Evolutionary conservation across 2,888 invertebrate species (phyloP), one percentile per base, ranked within the genome.

Genomic region (Eutolmus rufibarbis): DNA sequence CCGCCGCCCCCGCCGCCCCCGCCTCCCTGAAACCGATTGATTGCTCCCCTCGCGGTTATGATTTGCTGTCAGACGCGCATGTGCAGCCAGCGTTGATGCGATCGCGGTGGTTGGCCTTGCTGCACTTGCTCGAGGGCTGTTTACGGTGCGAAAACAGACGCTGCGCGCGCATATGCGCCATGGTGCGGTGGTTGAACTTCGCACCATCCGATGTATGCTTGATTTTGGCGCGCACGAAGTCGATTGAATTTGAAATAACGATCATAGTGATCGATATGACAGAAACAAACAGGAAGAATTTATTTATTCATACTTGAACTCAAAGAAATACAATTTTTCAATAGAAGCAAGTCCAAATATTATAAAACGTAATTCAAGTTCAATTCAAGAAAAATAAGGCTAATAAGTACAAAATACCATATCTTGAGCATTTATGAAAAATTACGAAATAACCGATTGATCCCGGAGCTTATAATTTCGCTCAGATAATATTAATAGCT

Each of bases 41-140:
- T 84, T 28, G 84, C 74, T 23, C 40, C 40, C 23, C 51, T 37
- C 74, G 66, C 84, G 37, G 74, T 74, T 74, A 74, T 85, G 85
- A 85, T 85, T 85, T 85, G 85, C 74, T 85, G 43, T 74, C 74
- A 74, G 74, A 66, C 28, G 85, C 23, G 74, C 74, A 74, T 43
- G 74, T 31, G 57, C 57, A 57, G 9, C 57, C 57, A 57, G 23
- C 57, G 23, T 2, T 2, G 66, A 23, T 66, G 66, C 66, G 23
- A 66, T 23, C 66, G 51, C 46, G 79, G 79, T 51, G 79, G 51
- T 79, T 51, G 51, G 79, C 79, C 79, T 79, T 28, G 46, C 23
- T 79, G 46, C 46, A 79, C 46, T 51, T 79, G 79, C 79, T 43
- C 28, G 56, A 78, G 79, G 79, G 79, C 51, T 79, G 79, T 79